Conservation (phyloP, 2,113 vertebrate species). For the Lepidothrix coronata region DNA sequence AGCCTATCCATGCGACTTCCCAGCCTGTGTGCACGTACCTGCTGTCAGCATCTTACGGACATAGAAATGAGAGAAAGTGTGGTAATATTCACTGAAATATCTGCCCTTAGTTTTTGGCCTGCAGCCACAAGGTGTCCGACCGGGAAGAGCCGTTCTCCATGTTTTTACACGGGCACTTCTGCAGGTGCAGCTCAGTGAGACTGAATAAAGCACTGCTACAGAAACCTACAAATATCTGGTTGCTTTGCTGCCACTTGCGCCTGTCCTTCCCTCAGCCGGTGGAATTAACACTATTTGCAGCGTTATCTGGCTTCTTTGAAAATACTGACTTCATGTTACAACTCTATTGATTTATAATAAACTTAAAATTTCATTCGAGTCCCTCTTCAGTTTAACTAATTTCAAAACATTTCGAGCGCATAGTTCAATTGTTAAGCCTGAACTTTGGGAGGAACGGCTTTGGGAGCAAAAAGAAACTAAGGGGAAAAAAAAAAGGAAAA, state of each 20-base stretch:
- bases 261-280: too few species aligned
- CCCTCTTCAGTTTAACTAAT: not conserved
- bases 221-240: fast-evolving
- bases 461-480: not conserved
- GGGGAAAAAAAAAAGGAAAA: not conserved
- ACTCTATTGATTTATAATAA: not conserved
- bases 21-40: fast-evolving
- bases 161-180: not conserved
- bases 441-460: not conserved
- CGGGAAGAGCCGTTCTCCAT: fast-evolving
- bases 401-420: not conserved
- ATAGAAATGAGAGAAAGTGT: fast-evolving
- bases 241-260: not conserved
- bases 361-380: not conserved
- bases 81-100: fast-evolving
- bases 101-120: not conserved
- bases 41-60: fast-evolving
- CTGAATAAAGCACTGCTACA: not conserved
- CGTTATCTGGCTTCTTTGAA: not conserved
- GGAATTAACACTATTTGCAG: not conserved
- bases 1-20: fast-evolving
- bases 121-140: not conserved
- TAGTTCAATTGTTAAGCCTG: not conserved
- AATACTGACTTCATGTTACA: not conserved
- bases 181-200: not conserved